A percentile compares a stretch with the other conserved stretches of the same genome.
Evolutionary conservation across 2,888 invertebrate species (phyloP).

Genomic region (Iselma pallidipennis): DNA sequence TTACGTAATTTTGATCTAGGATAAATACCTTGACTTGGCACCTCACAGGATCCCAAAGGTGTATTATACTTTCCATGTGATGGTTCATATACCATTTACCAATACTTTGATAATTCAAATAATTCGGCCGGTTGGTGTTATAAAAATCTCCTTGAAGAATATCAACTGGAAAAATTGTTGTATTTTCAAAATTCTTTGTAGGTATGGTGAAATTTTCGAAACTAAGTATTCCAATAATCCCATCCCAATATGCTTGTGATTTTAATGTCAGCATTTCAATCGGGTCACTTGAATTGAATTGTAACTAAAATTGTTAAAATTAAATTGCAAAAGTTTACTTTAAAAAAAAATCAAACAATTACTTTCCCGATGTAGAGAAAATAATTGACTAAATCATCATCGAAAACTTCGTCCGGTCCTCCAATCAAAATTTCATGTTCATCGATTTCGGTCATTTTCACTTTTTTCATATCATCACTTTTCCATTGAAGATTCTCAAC

Average conservation of each 20-base stretch:
- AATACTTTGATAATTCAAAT: background rate
- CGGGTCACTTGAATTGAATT: background rate
- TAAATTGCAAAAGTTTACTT: background rate
- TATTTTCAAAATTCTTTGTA: background rate
- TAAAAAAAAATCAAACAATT: background rate
- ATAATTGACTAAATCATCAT: slow-evolving; percentile 5
- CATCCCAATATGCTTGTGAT: background rate
- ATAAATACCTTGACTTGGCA: background rate
- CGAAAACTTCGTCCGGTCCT: slow-evolving; percentile 11
- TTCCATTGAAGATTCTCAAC: slow-evolving; percentile 5
- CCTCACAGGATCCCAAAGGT: background rate
- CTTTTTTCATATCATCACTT: background rate
- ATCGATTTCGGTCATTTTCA: background rate
- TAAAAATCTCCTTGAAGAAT: background rate
- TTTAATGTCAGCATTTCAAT: background rate
- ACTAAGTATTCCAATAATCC: background rate
- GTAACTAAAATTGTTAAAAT: background rate
- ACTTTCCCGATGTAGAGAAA: slow-evolving; percentile 8
- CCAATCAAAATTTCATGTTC: slow-evolving; percentile 1
- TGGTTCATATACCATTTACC: background rate
- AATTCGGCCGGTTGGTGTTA: background rate
- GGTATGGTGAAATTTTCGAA: background rate
- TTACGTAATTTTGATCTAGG: no score
- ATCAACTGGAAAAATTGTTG: background rate
- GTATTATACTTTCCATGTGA: background rate